Percentiles rank a stretch among this genome's conserved stretches.
These are phyloP conservation scores for Saccopteryx bilineata DNA, from an alignment of 2,113 vertebrate genomes.

Conservation along the genomic window DNA sequence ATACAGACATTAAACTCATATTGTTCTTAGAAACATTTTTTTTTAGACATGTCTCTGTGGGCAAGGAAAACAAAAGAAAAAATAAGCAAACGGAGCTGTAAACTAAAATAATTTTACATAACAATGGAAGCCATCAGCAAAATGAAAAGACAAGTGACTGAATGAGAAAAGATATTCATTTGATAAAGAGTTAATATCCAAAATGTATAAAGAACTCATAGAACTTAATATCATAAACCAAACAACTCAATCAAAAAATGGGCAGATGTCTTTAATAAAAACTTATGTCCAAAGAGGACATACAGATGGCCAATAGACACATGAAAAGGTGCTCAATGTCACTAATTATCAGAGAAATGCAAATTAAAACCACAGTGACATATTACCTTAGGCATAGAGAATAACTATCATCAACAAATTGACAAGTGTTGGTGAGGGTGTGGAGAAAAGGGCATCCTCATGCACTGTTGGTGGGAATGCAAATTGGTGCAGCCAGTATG, in stretches of 20 bases:
- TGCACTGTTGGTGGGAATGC: not conserved
- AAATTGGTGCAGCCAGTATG: not conserved
- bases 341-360: no score
- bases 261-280: no score
- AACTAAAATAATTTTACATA: not conserved
- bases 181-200: not conserved
- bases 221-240: no score
- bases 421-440: not conserved
- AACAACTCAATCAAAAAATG: no score
- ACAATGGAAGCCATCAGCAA: not conserved
- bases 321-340: no score
- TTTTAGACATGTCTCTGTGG: not conserved
- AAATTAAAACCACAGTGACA: no score
- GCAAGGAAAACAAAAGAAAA: not conserved
- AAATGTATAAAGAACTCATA: no score
- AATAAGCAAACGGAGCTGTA: not conserved
- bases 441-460: not conserved
- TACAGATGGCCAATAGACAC: no score
- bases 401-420: not conserved
- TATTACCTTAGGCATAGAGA: not conserved
- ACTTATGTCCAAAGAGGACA: no score
- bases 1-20: not conserved
- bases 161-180: not conserved
- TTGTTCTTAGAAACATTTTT: not conserved
- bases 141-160: not conserved